Percentiles rank a stretch among this genome's conserved stretches.
phyloP scores from a whole-genome alignment of 2,797 vertebrate genomes.

The Acrocephalus scirpaceus region DNA sequence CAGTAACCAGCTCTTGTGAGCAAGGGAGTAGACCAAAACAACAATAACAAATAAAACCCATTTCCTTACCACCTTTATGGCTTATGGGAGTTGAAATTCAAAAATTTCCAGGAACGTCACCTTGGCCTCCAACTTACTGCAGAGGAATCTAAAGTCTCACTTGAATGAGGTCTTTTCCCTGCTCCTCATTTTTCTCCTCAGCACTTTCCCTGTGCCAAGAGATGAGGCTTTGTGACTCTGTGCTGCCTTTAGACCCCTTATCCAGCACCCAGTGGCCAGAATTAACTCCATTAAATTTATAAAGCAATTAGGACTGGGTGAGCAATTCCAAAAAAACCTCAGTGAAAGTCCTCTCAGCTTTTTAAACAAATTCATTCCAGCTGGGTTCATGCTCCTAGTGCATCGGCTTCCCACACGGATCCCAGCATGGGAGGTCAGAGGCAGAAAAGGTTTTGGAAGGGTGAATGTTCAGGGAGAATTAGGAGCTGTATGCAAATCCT shows the following conservation, averaged over 20 bases:
- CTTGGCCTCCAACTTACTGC: neutral
- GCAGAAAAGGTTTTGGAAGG: neutral
- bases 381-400: neutral
- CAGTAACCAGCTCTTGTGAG: neutral
- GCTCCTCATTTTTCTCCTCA: neutral
- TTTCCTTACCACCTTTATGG: neutral
- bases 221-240: fast-evolving
- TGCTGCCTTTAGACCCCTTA: neutral
- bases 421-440: neutral
- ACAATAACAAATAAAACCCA: neutral
- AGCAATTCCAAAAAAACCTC: neutral
- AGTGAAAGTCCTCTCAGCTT: constrained; percentile 14
- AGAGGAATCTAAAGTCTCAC: neutral
- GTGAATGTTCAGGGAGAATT: constrained; percentile 19
- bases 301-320: neutral
- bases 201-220: neutral
- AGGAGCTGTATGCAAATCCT: constrained; percentile 11
- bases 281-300: neutral
- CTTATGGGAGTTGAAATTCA: neutral
- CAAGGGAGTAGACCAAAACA: neutral
- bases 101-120: neutral
- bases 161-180: fast-evolving
- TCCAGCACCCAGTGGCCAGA: neutral
- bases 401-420: neutral
- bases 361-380: constrained; percentile 45